Conservation (phyloP, 2,113 vertebrate species). For the Eonycteris spelaea region DNA sequence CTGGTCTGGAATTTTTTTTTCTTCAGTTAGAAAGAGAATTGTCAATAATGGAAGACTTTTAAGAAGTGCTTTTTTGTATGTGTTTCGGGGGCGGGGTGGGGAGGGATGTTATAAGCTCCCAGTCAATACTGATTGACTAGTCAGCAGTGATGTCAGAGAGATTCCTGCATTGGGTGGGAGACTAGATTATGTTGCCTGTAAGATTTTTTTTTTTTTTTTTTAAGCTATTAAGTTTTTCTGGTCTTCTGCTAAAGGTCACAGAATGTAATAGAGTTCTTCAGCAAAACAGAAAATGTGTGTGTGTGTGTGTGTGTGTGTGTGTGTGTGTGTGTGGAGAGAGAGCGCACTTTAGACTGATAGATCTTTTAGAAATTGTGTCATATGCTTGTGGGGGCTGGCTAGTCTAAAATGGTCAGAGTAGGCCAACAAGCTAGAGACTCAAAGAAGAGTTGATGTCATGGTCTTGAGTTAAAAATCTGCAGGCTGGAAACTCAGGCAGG, state of each 20-base stretch:
- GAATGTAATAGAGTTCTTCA: not conserved
- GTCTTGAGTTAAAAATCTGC: not conserved
- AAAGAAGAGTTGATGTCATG: not conserved
- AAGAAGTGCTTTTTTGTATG: not conserved
- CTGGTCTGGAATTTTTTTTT: not conserved
- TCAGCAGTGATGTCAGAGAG: not conserved
- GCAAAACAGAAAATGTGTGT: not conserved
- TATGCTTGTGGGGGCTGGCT: not conserved
- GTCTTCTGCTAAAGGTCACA: not conserved
- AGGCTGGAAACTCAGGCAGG: not conserved
- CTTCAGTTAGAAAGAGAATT: not conserved
- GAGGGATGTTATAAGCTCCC: not conserved
- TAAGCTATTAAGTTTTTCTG: not conserved
- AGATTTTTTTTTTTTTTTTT: not conserved
- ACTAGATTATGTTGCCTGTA: not conserved
- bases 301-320: too few relatives aligned
- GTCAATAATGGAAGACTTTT: not conserved
- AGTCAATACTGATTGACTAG: not conserved
- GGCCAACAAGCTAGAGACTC: not conserved
- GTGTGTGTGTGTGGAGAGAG: too few relatives aligned
- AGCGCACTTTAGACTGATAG: not conserved
- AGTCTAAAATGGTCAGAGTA: not conserved
- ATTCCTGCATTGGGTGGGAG: not conserved
- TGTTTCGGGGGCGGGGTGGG: not conserved
- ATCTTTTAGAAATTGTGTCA: not conserved